A percentile compares a stretch with the other conserved stretches of the same genome.
Conservation (phyloP, 1,140 invertebrate species). For the Ceratoteleas bidentatus region DNA sequence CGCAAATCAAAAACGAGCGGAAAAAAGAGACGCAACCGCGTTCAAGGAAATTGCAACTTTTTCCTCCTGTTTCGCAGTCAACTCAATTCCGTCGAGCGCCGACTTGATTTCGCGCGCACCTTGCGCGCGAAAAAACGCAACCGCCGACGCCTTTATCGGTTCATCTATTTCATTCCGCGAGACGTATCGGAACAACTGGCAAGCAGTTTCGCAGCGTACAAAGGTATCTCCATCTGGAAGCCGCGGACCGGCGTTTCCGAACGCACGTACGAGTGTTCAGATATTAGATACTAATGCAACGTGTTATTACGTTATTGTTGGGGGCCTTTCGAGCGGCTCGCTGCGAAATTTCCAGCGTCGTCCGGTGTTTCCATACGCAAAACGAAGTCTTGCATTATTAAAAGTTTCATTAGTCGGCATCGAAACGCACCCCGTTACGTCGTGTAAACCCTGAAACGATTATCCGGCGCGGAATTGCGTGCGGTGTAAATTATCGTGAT, state of each 20-base stretch:
- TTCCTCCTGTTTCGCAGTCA: neutral
- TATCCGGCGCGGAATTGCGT: neutral
- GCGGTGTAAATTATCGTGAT: neutral
- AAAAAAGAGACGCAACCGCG: neutral
- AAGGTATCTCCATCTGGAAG: conserved; percentile 27
- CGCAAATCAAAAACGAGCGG: neutral
- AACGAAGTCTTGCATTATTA: neutral
- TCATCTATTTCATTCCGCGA: conserved; percentile 28
- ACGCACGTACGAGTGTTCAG: conserved; percentile 14
- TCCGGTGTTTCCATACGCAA: neutral
- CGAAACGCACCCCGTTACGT: neutral
- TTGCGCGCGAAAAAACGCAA: conserved; percentile 20
- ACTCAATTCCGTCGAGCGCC: neutral
- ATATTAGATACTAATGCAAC: conserved; percentile 39
- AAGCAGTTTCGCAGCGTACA: conserved; percentile 21
- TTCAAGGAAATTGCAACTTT: neutral
- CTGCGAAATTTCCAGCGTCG: neutral
- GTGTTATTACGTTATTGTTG: conserved; percentile 28
- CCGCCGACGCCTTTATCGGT: conserved; percentile 20
- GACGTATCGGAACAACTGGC: conserved; percentile 15
- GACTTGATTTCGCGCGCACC: neutral
- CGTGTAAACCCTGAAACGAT: neutral
- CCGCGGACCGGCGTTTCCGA: neutral
- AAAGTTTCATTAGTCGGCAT: neutral
- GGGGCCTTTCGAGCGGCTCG: neutral